Conservation (phyloP, 2,797 vertebrate genomes). For the Triplophysa yarkandensis region DNA sequence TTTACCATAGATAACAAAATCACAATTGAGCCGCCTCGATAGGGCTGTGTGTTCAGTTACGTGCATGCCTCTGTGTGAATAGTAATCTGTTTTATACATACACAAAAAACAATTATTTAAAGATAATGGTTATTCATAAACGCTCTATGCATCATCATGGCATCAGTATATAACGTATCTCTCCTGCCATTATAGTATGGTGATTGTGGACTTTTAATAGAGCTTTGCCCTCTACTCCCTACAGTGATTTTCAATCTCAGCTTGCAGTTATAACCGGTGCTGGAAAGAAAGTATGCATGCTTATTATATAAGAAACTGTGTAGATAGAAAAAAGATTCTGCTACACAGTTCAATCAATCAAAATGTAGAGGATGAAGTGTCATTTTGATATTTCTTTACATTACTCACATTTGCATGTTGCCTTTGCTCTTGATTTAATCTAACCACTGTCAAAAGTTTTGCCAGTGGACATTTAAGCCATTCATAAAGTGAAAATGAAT, state of each 20-base stretch:
- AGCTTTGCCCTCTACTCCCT: background rate
- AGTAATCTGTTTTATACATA: conserved; percentile 1
- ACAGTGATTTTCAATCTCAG: background rate
- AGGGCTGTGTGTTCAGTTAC: conserved; percentile 9
- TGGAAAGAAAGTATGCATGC: background rate
- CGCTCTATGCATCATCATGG: background rate
- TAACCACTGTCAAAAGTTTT: conserved; percentile 6
- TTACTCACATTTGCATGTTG: background rate
- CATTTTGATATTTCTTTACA: background rate
- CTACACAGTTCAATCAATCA: background rate
- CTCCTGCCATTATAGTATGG: background rate
- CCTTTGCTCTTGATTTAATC: conserved; percentile 15
- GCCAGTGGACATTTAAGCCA: background rate
- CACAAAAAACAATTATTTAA: conserved; percentile 1
- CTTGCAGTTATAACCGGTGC: background rate
- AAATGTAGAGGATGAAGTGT: background rate
- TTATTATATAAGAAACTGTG: background rate
- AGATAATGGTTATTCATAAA: conserved; percentile 3
- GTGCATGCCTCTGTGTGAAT: conserved; percentile 30
- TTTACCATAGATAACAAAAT: conserved; percentile 50
- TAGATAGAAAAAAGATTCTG: background rate
- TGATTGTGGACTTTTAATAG: background rate
- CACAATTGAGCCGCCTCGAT: conserved; percentile 34
- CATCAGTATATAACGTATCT: background rate
- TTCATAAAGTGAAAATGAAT: conserved; percentile 22